phyloP scores from a whole-genome alignment of 2,113 vertebrate species.

The Orycteropus afer region DNA sequence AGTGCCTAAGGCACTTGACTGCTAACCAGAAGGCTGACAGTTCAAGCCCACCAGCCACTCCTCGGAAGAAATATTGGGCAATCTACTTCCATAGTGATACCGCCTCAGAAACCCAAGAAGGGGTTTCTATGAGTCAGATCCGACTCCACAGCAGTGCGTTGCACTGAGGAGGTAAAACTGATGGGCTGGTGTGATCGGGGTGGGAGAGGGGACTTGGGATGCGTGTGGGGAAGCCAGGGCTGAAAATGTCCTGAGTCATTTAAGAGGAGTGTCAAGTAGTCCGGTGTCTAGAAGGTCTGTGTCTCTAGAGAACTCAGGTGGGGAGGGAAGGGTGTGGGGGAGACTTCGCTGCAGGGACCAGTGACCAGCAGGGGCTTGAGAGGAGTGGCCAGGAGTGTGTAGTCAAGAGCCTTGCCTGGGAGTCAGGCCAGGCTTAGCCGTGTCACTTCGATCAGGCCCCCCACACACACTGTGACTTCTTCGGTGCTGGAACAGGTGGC shows the following conservation, averaged over 20 bases:
- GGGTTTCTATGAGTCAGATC: no score
- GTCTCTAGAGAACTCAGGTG: background rate
- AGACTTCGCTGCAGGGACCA: background rate
- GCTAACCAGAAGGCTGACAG: no score
- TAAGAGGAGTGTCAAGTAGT: background rate
- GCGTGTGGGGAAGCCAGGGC: background rate
- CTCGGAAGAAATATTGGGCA: no score
- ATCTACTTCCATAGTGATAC: no score
- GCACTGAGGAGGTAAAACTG: no score
- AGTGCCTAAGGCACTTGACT: no score
- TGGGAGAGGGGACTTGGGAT: background rate
- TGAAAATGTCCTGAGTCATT: background rate
- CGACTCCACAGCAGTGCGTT: no score
- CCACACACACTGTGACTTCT: background rate
- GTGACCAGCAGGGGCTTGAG: background rate
- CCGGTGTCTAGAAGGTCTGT: background rate
- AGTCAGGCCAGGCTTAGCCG: fast-evolving
- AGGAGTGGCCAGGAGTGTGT: no score
- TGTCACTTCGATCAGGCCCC: background rate
- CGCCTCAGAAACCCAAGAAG: no score
- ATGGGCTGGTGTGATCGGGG: fast-evolving
- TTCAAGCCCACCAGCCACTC: no score
- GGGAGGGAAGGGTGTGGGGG: background rate
- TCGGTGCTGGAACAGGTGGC: background rate
- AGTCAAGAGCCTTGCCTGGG: background rate